phyloP scores from a whole-genome alignment of 2,888 invertebrate genomes.

The Macrophya alboannulata region DNA sequence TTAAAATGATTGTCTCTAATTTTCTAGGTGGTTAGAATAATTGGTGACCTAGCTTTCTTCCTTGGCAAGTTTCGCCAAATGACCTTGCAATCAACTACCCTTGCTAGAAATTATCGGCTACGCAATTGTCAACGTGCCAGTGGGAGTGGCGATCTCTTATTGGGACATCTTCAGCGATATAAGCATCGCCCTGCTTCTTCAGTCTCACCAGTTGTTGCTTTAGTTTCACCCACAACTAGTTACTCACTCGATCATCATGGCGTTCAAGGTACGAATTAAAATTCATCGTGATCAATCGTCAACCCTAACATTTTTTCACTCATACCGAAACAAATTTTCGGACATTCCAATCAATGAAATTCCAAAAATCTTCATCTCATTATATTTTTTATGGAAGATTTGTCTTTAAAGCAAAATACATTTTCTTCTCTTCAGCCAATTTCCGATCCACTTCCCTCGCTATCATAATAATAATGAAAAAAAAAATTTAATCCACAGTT shows the following conservation, averaged over 20 bases:
- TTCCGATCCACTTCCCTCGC: background rate
- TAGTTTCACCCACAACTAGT: conserved; percentile 59
- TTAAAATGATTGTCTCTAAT: background rate
- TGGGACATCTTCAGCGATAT: conserved; percentile 72
- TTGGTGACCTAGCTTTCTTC: conserved; percentile 19
- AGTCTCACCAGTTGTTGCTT: conserved; percentile 70
- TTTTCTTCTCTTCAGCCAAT: background rate
- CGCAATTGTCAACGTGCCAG: conserved; percentile 54
- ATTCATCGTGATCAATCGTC: conserved; percentile 75
- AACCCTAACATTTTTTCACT: conserved; percentile 71
- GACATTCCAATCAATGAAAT: background rate
- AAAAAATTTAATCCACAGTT: conserved; percentile 48
- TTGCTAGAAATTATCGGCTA: conserved; percentile 57
- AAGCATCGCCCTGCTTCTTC: conserved; percentile 62
- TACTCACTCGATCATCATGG: conserved; percentile 62
- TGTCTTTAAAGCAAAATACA: background rate
- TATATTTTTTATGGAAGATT: background rate
- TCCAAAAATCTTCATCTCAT: background rate
- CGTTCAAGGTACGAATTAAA: conserved; percentile 79
- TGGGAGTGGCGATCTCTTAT: conserved; percentile 65
- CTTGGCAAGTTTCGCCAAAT: conserved; percentile 14
- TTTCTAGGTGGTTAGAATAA: background rate
- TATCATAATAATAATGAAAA: background rate
- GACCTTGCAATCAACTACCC: conserved; percentile 69
- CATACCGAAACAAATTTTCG: background rate